phyloP scores from a whole-genome alignment of 2,797 vertebrate genomes.

The Melanotaenia parkinsoni region DNA sequence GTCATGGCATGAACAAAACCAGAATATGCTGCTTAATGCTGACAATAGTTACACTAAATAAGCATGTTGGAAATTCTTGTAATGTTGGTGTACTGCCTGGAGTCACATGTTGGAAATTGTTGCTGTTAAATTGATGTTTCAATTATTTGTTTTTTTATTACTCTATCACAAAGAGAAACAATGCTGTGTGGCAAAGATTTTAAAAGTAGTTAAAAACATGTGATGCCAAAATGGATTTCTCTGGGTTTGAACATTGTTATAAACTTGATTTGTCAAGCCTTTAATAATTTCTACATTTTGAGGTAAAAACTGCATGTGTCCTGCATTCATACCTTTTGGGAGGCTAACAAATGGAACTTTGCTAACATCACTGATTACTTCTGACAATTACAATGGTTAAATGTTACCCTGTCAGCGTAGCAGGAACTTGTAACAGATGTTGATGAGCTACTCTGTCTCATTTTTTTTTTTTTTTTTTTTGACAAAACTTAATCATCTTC shows the following conservation, averaged over 20 bases:
- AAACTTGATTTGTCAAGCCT: not conserved
- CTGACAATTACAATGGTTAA: constrained; percentile 20
- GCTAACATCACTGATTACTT: constrained; percentile 18
- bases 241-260: not conserved
- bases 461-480: not conserved
- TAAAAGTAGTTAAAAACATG: not conserved
- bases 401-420: constrained; percentile 1
- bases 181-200: not conserved
- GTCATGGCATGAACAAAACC: not conserved
- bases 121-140: not conserved
- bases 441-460: constrained; percentile 21
- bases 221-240: not conserved
- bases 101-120: not conserved
- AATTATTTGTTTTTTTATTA: not conserved
- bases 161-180: too few relatives aligned
- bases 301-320: not conserved
- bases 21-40: not conserved
- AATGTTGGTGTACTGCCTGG: not conserved
- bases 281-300: not conserved
- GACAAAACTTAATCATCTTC: not conserved
- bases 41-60: not conserved
- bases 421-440: constrained; percentile 9
- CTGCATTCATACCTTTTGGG: not conserved
- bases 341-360: not conserved
- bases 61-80: not conserved